A percentile compares a stretch with the other conserved stretches of the same genome.
Conservation (phyloP, 2,113 vertebrate species). For the Motacilla tschutschensis region DNA sequence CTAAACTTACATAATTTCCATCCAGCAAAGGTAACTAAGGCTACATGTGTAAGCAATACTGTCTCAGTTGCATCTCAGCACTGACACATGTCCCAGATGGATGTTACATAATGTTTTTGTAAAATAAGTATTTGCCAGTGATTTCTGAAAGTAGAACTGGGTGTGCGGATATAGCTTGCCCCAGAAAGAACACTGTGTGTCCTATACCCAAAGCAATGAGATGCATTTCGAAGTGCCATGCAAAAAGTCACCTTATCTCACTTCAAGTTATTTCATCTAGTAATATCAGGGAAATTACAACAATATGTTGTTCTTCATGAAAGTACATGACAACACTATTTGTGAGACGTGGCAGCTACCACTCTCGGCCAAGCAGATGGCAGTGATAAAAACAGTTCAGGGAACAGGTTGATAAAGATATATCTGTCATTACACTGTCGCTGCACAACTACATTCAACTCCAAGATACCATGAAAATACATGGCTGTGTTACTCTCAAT, state of each 20-base stretch:
- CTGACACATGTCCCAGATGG: background rate
- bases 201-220: background rate
- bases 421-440: conserved; percentile 20
- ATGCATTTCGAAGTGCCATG: background rate
- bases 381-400: conserved; percentile 54
- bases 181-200: background rate
- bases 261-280: conserved; percentile 42
- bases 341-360: conserved; percentile 66
- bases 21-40: conserved; percentile 1
- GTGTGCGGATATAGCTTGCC: background rate
- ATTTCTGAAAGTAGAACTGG: conserved; percentile 21
- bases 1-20: background rate
- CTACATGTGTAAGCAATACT: background rate
- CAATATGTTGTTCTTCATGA: conserved; percentile 38
- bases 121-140: background rate
- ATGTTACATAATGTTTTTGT: conserved; percentile 5
- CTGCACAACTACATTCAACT: conserved; percentile 30
- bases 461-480: background rate
- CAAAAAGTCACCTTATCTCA: conserved; percentile 37
- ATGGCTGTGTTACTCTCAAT: background rate
- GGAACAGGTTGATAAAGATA: conserved; percentile 65
- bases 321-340: conserved; percentile 49
- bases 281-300: conserved; percentile 55
- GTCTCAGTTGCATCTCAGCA: background rate
- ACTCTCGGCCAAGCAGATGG: conserved; percentile 63